Base-by-base conservation (phyloP, 2,888 invertebrate genomes). In the Buathra laborator region DNA sequence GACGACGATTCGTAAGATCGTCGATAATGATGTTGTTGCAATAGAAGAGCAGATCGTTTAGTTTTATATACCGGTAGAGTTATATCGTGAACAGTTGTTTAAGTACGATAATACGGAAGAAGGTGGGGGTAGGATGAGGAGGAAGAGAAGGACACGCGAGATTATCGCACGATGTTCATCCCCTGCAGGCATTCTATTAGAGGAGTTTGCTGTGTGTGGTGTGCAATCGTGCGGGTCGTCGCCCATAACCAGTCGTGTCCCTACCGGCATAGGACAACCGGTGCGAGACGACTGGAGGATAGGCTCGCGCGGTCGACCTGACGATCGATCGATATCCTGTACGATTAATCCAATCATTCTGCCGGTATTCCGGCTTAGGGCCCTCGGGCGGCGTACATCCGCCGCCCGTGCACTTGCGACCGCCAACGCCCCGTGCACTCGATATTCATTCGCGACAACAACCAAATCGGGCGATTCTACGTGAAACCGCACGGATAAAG, bases 301-400 rank as follows among this genome's bases (percentile, higher is more conserved):
- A 70, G 64, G 64, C 71, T 37, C 37, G 6, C 51, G 79, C 53
- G 71, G 71, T 71, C 71, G 71, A 71, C 43, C 70, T 64, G 77
- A 56, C 71, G 71, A 72, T 66, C 80, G 72, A 80, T 81, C 81
- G 81, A 72, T 56, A 44, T 72, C 62, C 51, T 32, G 70, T 68
- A 56, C 81, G 79, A 78, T 78, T 78, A 78, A 78, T 78, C 78
- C 62, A 78, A 78, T 78, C 70, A 71, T 78, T 59, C 70, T 43
- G 62, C 46, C 70, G 62, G 70, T n/a, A 67, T 78, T 46, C 48
- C 70, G 70, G 46, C 48, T 56, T 56, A 2, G 24, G 56, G 24
- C 19, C 56, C 56, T 56, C 56, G 10, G 56, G 56, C 19, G 19
- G 10, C 56, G 56, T 24, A 56, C 24, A 19, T 24, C 56, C 56